Evolutionary conservation across 2,797 vertebrate genomes (phyloP).

Genomic region (Intellagama lesueurii): DNA sequence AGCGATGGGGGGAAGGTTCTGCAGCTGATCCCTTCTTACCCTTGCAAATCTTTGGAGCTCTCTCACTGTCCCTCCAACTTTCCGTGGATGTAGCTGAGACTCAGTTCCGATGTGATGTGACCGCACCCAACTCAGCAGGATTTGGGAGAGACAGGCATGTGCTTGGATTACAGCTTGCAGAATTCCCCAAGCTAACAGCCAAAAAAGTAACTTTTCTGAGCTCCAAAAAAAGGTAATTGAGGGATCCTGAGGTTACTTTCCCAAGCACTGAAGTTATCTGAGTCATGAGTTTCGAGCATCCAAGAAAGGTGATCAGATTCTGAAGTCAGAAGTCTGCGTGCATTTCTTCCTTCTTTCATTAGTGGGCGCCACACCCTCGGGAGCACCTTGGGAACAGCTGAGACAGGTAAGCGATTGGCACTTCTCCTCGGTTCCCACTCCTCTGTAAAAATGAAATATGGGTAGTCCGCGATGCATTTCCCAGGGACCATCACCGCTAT

Average conservation of each 20-base stretch:
- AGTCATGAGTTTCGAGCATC: too few species aligned
- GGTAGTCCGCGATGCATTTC: not conserved
- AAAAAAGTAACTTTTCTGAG: too few species aligned
- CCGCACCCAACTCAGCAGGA: not conserved
- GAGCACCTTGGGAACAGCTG: not conserved
- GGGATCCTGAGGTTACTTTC: not conserved
- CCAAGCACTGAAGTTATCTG: too few species aligned
- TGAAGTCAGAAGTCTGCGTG: not conserved
- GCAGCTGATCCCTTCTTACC: too few species aligned
- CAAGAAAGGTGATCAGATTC: too few species aligned
- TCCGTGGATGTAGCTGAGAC: not conserved
- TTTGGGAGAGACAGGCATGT: too few species aligned
- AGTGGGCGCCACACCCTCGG: not conserved
- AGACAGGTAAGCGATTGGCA: not conserved
- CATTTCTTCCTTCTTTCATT: not conserved
- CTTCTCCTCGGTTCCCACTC: not conserved
- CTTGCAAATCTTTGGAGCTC: too few species aligned
- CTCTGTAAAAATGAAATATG: not conserved
- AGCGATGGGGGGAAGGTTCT: too few species aligned
- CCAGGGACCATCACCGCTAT: not conserved
- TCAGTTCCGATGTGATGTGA: not conserved
- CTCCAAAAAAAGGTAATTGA: too few species aligned
- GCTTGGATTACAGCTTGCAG: too few species aligned
- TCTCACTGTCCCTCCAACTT: not conserved
- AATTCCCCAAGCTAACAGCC: too few species aligned